Conservation (phyloP, 2,797 vertebrate genomes). For the Cyprinodon diabolis region DNA sequence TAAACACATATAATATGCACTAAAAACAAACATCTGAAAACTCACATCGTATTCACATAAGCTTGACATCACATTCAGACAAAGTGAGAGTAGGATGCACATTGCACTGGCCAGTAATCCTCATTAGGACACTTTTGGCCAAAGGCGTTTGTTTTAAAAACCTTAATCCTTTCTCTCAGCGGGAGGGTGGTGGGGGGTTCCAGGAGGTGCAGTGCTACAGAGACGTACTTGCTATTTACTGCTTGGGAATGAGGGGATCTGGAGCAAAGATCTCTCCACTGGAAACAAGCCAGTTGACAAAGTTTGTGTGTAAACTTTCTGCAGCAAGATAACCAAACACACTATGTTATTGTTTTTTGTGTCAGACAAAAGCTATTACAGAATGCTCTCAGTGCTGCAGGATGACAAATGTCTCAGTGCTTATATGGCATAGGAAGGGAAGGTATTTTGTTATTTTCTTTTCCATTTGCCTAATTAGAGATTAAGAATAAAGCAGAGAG, state of each 20-base stretch:
- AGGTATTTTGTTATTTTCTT: slow-evolving; percentile 38
- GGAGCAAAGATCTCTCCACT: slow-evolving; percentile 54
- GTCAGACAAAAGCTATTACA: slow-evolving; percentile 58
- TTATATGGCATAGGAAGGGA: slow-evolving; percentile 55
- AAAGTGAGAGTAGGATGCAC: slow-evolving; percentile 28
- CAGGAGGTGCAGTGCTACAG: slow-evolving; percentile 70
- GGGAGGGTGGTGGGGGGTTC: slow-evolving; percentile 25
- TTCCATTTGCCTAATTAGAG: slow-evolving; percentile 68
- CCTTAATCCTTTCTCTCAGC: slow-evolving; percentile 69
- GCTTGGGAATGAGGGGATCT: slow-evolving; percentile 41
- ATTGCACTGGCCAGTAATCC: slow-evolving; percentile 60
- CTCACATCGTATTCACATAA: slow-evolving; percentile 40
- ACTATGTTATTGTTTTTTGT: slow-evolving; percentile 66
- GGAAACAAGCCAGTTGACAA: slow-evolving; percentile 71
- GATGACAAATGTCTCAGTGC: slow-evolving; percentile 57
- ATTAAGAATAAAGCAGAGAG: slow-evolving; percentile 62
- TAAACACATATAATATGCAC: slow-evolving; percentile 7
- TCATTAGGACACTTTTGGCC: slow-evolving; percentile 66
- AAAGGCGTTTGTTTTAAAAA: slow-evolving; percentile 68
- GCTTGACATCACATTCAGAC: slow-evolving; percentile 24
- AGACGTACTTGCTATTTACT: slow-evolving; percentile 48
- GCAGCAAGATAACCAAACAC: slow-evolving; percentile 59
- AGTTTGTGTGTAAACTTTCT: slow-evolving; percentile 72
- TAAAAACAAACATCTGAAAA: slow-evolving; percentile 18
- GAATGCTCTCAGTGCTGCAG: slow-evolving; percentile 50